Percentiles rank a stretch among this genome's conserved stretches.
Evolutionary conservation across 1,140 invertebrate genomes (phyloP).

Genomic region (Catajapyx aquilonaris): DNA sequence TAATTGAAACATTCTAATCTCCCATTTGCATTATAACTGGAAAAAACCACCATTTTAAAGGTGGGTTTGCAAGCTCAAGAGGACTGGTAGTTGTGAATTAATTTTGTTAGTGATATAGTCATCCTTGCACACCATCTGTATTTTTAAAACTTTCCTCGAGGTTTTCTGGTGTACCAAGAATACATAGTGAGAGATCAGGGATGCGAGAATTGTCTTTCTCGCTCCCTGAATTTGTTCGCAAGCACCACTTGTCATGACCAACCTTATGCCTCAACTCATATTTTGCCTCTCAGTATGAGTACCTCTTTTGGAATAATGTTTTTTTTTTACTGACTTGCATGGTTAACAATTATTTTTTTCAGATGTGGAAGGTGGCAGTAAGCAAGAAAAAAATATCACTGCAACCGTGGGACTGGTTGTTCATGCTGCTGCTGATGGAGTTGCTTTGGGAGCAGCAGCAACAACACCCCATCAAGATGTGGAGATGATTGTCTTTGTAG

Average conservation of each 20-base stretch:
- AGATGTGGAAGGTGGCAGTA: constrained; percentile 27
- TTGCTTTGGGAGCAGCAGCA: constrained; percentile 88
- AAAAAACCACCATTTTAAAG: too few relatives aligned
- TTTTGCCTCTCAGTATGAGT: neutral
- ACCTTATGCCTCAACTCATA: neutral
- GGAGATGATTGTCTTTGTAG: constrained; percentile 92
- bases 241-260: neutral
- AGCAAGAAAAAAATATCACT: constrained; percentile 51
- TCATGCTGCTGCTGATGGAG: constrained; percentile 94
- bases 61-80: too few relatives aligned
- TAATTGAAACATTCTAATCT: too few relatives aligned
- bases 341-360: constrained; percentile 22
- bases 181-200: too few relatives aligned
- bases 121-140: neutral
- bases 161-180: too few relatives aligned
- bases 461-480: constrained; percentile 86
- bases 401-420: constrained; percentile 91
- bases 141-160: neutral
- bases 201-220: too few relatives aligned
- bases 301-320: neutral
- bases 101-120: too few relatives aligned
- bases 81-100: too few relatives aligned
- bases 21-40: too few relatives aligned
- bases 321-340: neutral
- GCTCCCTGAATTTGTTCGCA: too few relatives aligned